Evolutionary conservation across 2,113 vertebrate species (phyloP), one percentile per base, ranked within the genome.

Genomic region (Leucosticte australis): DNA sequence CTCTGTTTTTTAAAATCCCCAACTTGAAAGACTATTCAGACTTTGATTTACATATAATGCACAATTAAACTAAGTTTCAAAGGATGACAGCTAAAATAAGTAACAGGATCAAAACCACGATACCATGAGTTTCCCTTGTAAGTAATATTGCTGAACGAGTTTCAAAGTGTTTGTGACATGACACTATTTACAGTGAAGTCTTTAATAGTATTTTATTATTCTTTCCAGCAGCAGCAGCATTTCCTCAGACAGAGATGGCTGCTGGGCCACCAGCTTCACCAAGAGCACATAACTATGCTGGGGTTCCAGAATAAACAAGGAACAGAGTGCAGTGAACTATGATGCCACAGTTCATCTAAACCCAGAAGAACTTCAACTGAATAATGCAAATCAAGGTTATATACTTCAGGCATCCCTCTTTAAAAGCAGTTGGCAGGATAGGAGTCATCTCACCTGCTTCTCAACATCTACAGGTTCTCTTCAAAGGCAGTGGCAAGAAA

Each of bases 61-160:
- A 88, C 46, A 96, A 83, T 80, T 65, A 87, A 87, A n/a, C 15
- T 55, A 64, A 75, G 33, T 91, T 96, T 88, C 78, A 90, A 88
- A 88, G 42, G 71, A 70, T 1, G 1, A 88, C 68, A 90, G 31
- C 42, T 92, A 71, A 92, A 96, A 56, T 44, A 89, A 94, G 20
- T 42, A 95, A 64, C 28, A 73, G 77, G 37, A 92, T 69, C 39
- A 70, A 90, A 91, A 83, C 1, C 42, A 80, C 33, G 50, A 42
- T 2, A 57, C 56, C 42, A 39, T 28, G 33, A 85, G 30, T 39
- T 94, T 85, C 46, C 33, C 55, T 39, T 69, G 39, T 70, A 87
- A 74, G 79, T n/a, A 73, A 73, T 55, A 42, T 2, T 37, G 39
- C 41, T 73, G 67, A 91, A 73, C 0, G 1, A 70, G 39, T 65